Base-by-base conservation (phyloP, 2,888 invertebrate species). In the Xanthia icteritia region DNA sequence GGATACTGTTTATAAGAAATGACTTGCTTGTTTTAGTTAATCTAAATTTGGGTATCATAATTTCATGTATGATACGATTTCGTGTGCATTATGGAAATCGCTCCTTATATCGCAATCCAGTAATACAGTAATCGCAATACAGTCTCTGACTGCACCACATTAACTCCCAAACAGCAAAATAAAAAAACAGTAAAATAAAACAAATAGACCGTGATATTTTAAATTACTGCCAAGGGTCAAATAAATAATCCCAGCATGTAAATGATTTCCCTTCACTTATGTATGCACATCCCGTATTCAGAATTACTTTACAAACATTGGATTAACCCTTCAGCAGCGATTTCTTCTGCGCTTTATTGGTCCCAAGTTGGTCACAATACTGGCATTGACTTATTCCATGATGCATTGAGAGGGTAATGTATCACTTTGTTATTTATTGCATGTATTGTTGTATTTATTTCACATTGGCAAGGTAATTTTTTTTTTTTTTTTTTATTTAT, bases 311-410 rank as follows among this genome's bases (percentile, higher is more conserved):
- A 54, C 27, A 73, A 80, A 75, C 77, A 72, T 78, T 78, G 56
- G 78, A 70, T 67, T 39, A 71, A 65, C 76, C 82, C 79, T 80
- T 86, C 67, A 66, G 58, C 80, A 73, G 27, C 63, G 67, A 80
- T 84, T 88, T 77, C 81, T 86, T 79, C 67, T 66, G 61, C 20
- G 23, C 45, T 71, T 82, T 86, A 88, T 87, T 75, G 77, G 48
- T 73, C 87, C 86, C 88, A 31, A 60, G 87, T 39, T 51, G 74
- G 72, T 54, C 81, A 73, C 66, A 74, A 76, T 23, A 58, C 68
- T 60, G 71, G 58, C 73, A 65, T 77, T 79, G 77, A 79, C 73
- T 75, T 51, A 66, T 76, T 60, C 23, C 56, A 61, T 79, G 79
- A 84, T 77, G 77, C 51, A 76, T 68, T 73, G 54, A 23, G 54